Percentiles rank a stretch among this genome's conserved stretches.
Evolutionary conservation across 2,113 vertebrate species (phyloP).

Genomic region (Archocentrus centrarchus): DNA sequence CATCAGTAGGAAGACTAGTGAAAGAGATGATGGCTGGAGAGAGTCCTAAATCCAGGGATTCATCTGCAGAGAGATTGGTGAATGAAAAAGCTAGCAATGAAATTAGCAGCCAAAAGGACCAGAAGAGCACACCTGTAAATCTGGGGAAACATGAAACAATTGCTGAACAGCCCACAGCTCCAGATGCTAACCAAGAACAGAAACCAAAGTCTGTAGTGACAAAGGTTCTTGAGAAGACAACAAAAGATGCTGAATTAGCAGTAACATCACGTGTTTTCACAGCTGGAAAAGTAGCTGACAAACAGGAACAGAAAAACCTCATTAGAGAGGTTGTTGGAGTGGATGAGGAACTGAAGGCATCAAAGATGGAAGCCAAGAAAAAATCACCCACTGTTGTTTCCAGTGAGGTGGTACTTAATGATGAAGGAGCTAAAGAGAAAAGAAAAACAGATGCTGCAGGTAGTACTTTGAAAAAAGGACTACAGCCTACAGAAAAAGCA

Average conservation of each 20-base stretch:
- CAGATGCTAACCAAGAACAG: not conserved
- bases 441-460: not conserved
- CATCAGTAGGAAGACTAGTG: no score
- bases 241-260: not conserved
- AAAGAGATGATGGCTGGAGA: no score
- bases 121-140: not conserved
- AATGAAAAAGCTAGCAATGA: not conserved
- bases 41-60: not conserved
- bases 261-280: not conserved
- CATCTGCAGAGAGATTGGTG: not conserved
- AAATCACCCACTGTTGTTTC: not conserved
- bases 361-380: constrained; percentile 11
- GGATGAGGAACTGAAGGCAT: not conserved
- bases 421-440: constrained; percentile 27
- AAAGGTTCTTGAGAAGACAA: not conserved
- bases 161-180: not conserved
- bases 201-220: not conserved
- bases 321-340: not conserved
- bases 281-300: not conserved
- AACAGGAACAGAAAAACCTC: not conserved
- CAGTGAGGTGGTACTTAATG: not conserved
- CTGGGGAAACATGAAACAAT: not conserved
- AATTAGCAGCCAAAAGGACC: not conserved
- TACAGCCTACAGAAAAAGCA: constrained; percentile 15
- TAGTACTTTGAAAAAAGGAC: constrained; percentile 6